Percentiles rank a stretch among this genome's conserved stretches.
phyloP scores from a whole-genome alignment of 2,113 vertebrate genomes.

The Ellobius talpinus region DNA sequence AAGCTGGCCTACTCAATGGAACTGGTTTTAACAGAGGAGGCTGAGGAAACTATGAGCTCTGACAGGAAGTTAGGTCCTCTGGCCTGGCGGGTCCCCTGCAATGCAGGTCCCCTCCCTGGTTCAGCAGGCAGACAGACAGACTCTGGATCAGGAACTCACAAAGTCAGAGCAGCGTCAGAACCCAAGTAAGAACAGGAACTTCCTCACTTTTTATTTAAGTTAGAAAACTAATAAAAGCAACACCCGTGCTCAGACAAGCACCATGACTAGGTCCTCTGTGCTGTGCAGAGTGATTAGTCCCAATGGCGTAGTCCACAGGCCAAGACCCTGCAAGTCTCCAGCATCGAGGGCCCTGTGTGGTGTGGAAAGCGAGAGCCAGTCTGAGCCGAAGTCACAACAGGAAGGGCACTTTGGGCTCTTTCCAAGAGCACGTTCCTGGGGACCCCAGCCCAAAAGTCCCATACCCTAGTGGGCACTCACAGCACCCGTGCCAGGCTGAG shows the following conservation, averaged over 20 bases:
- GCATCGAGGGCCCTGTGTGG: neutral
- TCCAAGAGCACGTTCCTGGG: fast-evolving
- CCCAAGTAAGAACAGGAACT: neutral
- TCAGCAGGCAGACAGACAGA: too few relatives aligned
- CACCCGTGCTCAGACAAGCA: conserved; percentile 12
- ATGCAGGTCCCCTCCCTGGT: neutral
- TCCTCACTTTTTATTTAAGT: conserved; percentile 77
- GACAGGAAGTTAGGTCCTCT: neutral
- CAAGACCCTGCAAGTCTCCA: neutral
- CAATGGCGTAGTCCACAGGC: neutral
- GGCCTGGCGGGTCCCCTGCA: neutral
- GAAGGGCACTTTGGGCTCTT: neutral
- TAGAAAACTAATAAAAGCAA: conserved; percentile 43
- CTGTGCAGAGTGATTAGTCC: neutral
- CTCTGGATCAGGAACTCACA: neutral
- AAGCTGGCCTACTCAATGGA: fast-evolving
- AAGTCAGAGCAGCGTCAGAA: neutral
- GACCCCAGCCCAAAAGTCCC: too few relatives aligned
- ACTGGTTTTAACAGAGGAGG: fast-evolving
- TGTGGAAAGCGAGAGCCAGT: fast-evolving
- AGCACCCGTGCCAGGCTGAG: neutral
- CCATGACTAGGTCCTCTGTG: neutral
- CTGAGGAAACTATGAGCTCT: too few relatives aligned
- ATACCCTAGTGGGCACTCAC: fast-evolving
- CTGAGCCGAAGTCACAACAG: too few relatives aligned